Evolutionary conservation across 1,140 invertebrate genomes (phyloP), one percentile per base, ranked within the genome.

Genomic region (Lutraria rhynchaena): DNA sequence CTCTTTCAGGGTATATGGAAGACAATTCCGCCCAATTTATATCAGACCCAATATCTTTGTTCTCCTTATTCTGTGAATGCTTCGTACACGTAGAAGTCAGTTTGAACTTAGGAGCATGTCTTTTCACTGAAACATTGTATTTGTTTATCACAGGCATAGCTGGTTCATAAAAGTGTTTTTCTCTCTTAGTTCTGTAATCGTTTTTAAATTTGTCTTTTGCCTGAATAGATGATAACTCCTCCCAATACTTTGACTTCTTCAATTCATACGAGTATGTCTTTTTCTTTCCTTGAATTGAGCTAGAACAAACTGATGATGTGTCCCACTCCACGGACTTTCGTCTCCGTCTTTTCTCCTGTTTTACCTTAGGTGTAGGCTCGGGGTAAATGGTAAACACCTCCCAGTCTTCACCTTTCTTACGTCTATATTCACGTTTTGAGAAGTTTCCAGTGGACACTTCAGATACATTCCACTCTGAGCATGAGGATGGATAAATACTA

Each of bases 361-460:
- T 80, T 15, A 44, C 37, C 17, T 24, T 3, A 27, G 41, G 67
- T 4, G 76, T 55, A 17, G 76, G 76, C 29, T 80, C 76, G 2
- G 76, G 76, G 53, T 80, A 80, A 1, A 80, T 65, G 7, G 76
- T 80, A 29, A 67, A 80, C n/a, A 80, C 76, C 22, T 80, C 76
- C 63, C 63, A 70, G 37, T 80, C 76, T 31, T 80, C 51, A 3
- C 76, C 76, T 15, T 60, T 60, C 33, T 80, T 80, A 27, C 76
- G 11, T 13, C 76, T 35, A n/a, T 67, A 80, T 58, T 80, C 76
- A 13, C 76, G 76, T 49, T 80, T 80, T 24, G 49, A 22, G 33
- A 69, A 60, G 44, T 70, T 46, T 53, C 44, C n/a, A 7, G 76
- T 41, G 1, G 65, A 35, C 22, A 70, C 55, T 44, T 80, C 76